phyloP scores from a whole-genome alignment of 2,888 invertebrate species.

The Hypena proboscidalis region DNA sequence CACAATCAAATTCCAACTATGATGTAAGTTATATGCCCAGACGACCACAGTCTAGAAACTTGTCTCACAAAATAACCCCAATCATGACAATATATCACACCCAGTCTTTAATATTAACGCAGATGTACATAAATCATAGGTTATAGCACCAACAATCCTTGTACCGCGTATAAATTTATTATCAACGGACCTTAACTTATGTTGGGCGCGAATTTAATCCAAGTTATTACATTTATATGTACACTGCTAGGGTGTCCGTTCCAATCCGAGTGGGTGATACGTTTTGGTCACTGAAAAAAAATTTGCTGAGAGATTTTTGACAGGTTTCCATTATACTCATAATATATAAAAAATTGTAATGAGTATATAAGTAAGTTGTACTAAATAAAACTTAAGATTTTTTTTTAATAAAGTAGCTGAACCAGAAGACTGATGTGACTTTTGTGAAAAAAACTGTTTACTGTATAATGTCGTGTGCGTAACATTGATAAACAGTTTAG shows the following conservation, averaged over 20 bases:
- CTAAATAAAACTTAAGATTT: too few relatives aligned
- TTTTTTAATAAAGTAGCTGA: too few relatives aligned
- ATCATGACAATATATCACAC: conserved; percentile 32
- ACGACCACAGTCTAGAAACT: conserved; percentile 2
- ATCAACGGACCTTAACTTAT: conserved; percentile 44
- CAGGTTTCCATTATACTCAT: too few relatives aligned
- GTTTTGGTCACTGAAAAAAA: not conserved
- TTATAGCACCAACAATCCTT: conserved; percentile 36
- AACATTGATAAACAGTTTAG: too few relatives aligned
- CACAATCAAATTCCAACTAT: too few relatives aligned
- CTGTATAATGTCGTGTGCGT: too few relatives aligned
- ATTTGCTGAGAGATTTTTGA: too few relatives aligned
- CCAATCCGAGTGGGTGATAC: not conserved
- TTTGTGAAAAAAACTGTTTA: too few relatives aligned
- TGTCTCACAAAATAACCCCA: conserved; percentile 2
- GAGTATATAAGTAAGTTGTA: too few relatives aligned
- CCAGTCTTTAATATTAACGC: conserved; percentile 41
- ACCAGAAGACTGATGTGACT: too few relatives aligned
- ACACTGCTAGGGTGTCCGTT: conserved; percentile 10
- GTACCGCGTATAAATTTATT: conserved; percentile 51
- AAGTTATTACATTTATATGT: conserved; percentile 55
- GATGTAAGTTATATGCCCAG: too few relatives aligned
- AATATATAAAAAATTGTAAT: too few relatives aligned
- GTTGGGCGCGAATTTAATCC: conserved; percentile 51
- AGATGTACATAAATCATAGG: conserved; percentile 44